Percentiles rank a stretch among this genome's conserved stretches.
Conservation (phyloP, 2,888 invertebrate genomes). For the Chydorus sphaericus region DNA sequence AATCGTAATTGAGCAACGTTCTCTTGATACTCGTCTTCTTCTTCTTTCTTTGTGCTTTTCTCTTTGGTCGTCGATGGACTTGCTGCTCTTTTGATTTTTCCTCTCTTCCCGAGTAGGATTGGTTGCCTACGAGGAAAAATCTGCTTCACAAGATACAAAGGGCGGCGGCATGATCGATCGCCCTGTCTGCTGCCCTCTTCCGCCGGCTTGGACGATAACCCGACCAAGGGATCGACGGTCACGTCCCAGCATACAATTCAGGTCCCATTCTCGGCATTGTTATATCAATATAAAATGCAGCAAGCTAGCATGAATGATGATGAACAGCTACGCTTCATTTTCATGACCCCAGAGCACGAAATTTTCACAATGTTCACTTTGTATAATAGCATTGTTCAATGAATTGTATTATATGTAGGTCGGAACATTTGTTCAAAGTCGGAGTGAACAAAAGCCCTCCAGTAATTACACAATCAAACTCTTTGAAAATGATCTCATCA, state of each 20-base stretch:
- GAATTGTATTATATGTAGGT: not conserved
- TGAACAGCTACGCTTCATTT: too few relatives aligned
- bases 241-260: not conserved
- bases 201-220: not conserved
- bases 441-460: not conserved
- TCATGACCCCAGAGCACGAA: too few relatives aligned
- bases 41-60: too few relatives aligned
- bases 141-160: not conserved
- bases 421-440: not conserved
- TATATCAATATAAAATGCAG: too few relatives aligned
- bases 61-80: too few relatives aligned
- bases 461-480: constrained; percentile 11
- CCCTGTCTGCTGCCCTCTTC: not conserved
- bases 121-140: not conserved
- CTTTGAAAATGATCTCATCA: constrained; percentile 12
- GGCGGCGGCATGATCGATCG: not conserved
- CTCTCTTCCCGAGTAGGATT: too few relatives aligned
- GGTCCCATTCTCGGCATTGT: not conserved
- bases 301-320: too few relatives aligned
- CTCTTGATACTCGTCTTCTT: too few relatives aligned
- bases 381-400: too few relatives aligned
- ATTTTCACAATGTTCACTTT: too few relatives aligned
- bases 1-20: too few relatives aligned
- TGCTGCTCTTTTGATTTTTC: too few relatives aligned
- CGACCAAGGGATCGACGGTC: not conserved